phyloP scores from a whole-genome alignment of 1,140 invertebrate species.

The Bombus affinis region DNA sequence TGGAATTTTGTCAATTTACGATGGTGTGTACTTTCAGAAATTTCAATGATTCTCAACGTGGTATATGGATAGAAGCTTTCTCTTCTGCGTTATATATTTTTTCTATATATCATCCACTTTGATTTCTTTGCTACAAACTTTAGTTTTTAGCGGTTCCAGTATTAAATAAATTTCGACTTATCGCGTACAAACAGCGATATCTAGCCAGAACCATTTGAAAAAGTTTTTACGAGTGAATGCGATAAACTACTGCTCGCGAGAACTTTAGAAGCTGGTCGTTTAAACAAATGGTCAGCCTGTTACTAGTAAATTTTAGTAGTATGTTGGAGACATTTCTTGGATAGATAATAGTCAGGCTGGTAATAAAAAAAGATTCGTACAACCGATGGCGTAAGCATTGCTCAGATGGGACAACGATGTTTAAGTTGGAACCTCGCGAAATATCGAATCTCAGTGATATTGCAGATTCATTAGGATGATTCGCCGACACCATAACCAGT shows the following conservation, averaged over 20 bases:
- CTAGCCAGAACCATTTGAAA: background rate
- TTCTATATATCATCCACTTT: too few relatives aligned
- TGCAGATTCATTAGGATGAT: background rate
- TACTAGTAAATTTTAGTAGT: too few relatives aligned
- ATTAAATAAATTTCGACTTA: conserved; percentile 14
- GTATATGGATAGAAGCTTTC: too few relatives aligned
- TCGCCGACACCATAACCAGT: background rate
- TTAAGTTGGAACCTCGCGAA: background rate
- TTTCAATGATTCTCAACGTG: too few relatives aligned
- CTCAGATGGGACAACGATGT: background rate
- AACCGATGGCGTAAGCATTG: background rate
- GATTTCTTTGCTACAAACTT: too few relatives aligned
- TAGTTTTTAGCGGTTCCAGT: too few relatives aligned
- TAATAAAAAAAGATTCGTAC: background rate
- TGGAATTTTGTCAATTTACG: too few relatives aligned
- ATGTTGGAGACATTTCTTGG: too few relatives aligned
- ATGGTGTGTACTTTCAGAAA: too few relatives aligned
- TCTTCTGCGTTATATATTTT: too few relatives aligned
- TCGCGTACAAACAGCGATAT: background rate
- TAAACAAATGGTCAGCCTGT: background rate
- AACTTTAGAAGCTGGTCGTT: background rate
- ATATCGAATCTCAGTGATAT: background rate
- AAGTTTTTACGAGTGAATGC: conserved; percentile 33
- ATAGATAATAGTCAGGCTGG: too few relatives aligned
- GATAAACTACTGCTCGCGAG: conserved; percentile 14